phyloP scores from a whole-genome alignment of 2,888 invertebrate species.

The Anodontia alba region DNA sequence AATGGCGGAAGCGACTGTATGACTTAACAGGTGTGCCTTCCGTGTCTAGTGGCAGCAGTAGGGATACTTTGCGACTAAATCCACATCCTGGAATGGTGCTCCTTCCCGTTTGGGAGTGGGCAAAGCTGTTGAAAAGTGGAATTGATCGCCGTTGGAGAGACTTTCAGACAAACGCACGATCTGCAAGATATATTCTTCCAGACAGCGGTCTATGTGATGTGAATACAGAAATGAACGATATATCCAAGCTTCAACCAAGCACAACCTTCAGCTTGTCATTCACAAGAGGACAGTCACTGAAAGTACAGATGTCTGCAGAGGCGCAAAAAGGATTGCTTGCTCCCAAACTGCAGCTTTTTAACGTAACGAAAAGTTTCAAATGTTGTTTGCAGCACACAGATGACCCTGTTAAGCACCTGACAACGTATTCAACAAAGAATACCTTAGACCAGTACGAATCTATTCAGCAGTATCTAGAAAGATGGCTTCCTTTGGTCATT shows the following conservation, averaged over 20 bases:
- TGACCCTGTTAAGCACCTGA: slow-evolving; percentile 62
- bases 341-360: slow-evolving; percentile 58
- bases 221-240: slow-evolving; percentile 40
- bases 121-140: slow-evolving; percentile 20
- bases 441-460: slow-evolving; percentile 43
- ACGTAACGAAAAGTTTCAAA: slow-evolving; percentile 62
- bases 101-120: slow-evolving; percentile 25
- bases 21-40: neutral
- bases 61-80: neutral
- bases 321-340: slow-evolving; percentile 55
- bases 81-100: slow-evolving; percentile 10
- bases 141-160: slow-evolving; percentile 20
- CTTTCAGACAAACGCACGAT: neutral
- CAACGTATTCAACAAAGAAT: slow-evolving; percentile 55
- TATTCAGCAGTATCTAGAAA: slow-evolving; percentile 48
- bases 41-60: neutral
- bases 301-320: slow-evolving; percentile 62
- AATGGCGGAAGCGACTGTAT: slow-evolving; percentile 64
- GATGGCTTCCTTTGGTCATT: slow-evolving; percentile 67
- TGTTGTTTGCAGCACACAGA: slow-evolving; percentile 63
- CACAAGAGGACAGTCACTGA: slow-evolving; percentile 53
- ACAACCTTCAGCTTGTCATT: slow-evolving; percentile 63
- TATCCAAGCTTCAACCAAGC: slow-evolving; percentile 36
- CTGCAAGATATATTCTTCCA: neutral
- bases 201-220: slow-evolving; percentile 42